phyloP scores from a whole-genome alignment of 2,888 invertebrate species.

The Rhagonycha lutea region DNA sequence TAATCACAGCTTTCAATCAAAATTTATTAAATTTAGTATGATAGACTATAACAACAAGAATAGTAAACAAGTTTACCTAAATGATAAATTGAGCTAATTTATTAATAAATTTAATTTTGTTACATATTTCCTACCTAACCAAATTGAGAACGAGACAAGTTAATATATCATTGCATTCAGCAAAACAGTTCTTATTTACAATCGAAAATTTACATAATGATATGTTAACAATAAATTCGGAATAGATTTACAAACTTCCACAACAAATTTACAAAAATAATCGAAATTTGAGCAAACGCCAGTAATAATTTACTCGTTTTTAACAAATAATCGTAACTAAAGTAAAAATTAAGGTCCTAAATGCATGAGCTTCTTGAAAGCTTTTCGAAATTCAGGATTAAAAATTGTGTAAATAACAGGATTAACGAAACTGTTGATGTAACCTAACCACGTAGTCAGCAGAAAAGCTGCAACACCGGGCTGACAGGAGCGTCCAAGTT shows the following conservation, averaged over 20 bases:
- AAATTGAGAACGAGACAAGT: background rate
- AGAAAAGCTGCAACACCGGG: constrained; percentile 90
- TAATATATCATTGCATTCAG: background rate
- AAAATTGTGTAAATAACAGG: constrained; percentile 94
- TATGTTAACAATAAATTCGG: constrained; percentile 52
- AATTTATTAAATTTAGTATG: constrained; percentile 17
- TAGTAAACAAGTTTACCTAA: background rate
- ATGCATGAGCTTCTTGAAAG: constrained; percentile 91
- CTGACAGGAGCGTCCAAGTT: constrained; percentile 76
- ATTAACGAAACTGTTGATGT: constrained; percentile 94
- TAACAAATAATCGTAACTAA: background rate
- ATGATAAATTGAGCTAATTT: background rate
- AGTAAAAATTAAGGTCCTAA: constrained; percentile 55
- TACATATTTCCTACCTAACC: background rate
- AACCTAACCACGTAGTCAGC: constrained; percentile 96
- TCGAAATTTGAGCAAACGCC: constrained; percentile 19
- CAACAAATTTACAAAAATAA: background rate
- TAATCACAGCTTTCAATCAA: constrained; percentile 29
- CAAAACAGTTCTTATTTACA: constrained; percentile 16
- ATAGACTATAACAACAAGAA: background rate
- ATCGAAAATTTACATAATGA: constrained; percentile 37
- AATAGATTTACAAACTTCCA: constrained; percentile 31
- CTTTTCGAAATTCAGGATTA: constrained; percentile 97
- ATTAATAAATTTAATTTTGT: background rate
- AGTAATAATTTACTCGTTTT: constrained; percentile 1